Percentiles rank a stretch among this genome's conserved stretches.
phyloP scores from a whole-genome alignment of 2,888 invertebrate genomes.

The Sericinus montela region DNA sequence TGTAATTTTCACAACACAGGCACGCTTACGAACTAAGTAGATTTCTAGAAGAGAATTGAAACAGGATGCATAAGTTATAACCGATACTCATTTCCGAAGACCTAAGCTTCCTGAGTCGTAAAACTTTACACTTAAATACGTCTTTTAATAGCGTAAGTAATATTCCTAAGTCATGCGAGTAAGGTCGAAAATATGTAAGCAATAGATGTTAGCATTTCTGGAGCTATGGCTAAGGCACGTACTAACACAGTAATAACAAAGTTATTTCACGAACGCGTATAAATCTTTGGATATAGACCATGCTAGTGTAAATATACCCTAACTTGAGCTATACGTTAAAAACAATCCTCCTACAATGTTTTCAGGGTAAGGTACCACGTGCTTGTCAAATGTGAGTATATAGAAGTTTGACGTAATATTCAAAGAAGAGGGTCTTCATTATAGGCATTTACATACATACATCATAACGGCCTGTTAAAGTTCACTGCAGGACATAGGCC shows the following conservation, averaged over 20 bases:
- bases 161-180: neutral
- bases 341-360: neutral
- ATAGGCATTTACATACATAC: too few relatives aligned
- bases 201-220: neutral
- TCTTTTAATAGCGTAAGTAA: neutral
- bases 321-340: neutral
- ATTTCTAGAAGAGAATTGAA: neutral
- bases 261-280: conserved; percentile 7
- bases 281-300: neutral
- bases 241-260: conserved; percentile 10
- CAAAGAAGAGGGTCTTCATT: too few relatives aligned
- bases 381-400: too few relatives aligned
- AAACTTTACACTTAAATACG: conserved; percentile 1
- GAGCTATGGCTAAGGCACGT: neutral
- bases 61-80: conserved; percentile 1
- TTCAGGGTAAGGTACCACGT: neutral
- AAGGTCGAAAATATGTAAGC: conserved; percentile 4
- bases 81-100: conserved; percentile 11
- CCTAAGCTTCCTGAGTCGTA: conserved; percentile 12
- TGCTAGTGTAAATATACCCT: conserved; percentile 10
- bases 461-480: too few relatives aligned
- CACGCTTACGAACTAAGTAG: too few relatives aligned
- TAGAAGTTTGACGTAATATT: too few relatives aligned
- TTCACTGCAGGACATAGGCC: too few relatives aligned
- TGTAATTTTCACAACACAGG: too few relatives aligned